These are phyloP conservation scores for Beroe forskalii DNA, from an alignment of 37 sponge, comb jelly and placozoan species.

Conservation along the genomic window DNA sequence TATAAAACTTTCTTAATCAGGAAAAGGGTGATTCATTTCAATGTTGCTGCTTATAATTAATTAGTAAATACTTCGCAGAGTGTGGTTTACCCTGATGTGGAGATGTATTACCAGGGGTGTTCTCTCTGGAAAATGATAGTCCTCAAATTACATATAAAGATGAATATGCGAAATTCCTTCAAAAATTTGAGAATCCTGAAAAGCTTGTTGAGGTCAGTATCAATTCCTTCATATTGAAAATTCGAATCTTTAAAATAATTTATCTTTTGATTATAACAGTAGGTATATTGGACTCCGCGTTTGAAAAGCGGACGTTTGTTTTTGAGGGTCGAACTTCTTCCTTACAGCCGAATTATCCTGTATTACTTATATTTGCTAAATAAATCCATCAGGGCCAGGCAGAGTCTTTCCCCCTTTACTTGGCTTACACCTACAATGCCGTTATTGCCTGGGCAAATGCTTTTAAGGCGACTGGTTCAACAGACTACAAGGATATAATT, in stretches of 20 bases:
- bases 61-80: not conserved
- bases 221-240: no score
- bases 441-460: slow-evolving; percentile 33
- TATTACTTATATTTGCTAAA: no score
- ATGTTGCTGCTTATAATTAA: no score
- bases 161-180: not conserved
- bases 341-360: no score
- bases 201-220: not conserved
- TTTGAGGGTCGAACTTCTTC: no score
- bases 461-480: not conserved
- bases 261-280: no score
- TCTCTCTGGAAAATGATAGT: slow-evolving; percentile 43
- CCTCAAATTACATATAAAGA: not conserved
- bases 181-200: slow-evolving; percentile 5
- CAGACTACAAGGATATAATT: not conserved
- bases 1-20: no score
- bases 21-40: no score
- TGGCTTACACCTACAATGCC: slow-evolving; percentile 57
- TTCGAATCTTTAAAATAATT: no score
- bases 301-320: no score
- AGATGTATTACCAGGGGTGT: slow-evolving; percentile 3
- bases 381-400: slow-evolving; percentile 28
- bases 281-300: no score
- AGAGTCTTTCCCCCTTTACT: not conserved
- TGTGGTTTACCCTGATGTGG: not conserved